Percentiles rank a stretch among this genome's conserved stretches.
phyloP scores from a whole-genome alignment of 2,113 vertebrate species.

The Macrotus californicus region DNA sequence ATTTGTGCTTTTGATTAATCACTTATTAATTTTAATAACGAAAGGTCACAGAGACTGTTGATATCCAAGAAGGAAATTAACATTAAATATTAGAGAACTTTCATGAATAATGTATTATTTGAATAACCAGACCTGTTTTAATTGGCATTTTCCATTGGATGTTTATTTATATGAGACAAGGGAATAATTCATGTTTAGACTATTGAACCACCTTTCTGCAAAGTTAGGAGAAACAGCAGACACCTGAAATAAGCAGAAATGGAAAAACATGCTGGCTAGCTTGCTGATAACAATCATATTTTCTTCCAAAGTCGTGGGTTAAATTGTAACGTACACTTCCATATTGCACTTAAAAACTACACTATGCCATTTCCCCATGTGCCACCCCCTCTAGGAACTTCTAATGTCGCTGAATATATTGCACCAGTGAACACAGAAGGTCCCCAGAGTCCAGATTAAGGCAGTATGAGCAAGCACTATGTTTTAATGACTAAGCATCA shows the following conservation, averaged over 20 bases:
- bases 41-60: conserved; percentile 49
- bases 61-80: conserved; percentile 40
- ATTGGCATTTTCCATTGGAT: conserved; percentile 41
- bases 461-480: not conserved
- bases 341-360: not conserved
- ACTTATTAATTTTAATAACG: conserved; percentile 53
- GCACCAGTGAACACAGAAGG: not conserved
- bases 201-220: conserved; percentile 31
- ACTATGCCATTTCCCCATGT: not conserved
- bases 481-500: not conserved
- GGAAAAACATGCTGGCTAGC: not conserved
- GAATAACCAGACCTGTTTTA: conserved; percentile 1
- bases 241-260: not conserved
- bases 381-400: not conserved
- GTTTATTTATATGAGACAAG: conserved; percentile 18
- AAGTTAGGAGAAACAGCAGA: conserved; percentile 2
- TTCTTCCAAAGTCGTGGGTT: not conserved
- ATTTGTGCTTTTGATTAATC: conserved; percentile 49
- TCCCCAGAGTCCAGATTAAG: not conserved
- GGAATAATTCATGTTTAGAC: conserved; percentile 26
- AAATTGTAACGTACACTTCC: not conserved
- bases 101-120: conserved; percentile 42
- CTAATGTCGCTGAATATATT: not conserved
- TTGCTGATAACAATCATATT: not conserved
- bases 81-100: not conserved